These are phyloP conservation scores for Pocillopora grandis DNA, from an alignment of 92 coral and sea anemone genomes.

Conservation along the genomic window DNA sequence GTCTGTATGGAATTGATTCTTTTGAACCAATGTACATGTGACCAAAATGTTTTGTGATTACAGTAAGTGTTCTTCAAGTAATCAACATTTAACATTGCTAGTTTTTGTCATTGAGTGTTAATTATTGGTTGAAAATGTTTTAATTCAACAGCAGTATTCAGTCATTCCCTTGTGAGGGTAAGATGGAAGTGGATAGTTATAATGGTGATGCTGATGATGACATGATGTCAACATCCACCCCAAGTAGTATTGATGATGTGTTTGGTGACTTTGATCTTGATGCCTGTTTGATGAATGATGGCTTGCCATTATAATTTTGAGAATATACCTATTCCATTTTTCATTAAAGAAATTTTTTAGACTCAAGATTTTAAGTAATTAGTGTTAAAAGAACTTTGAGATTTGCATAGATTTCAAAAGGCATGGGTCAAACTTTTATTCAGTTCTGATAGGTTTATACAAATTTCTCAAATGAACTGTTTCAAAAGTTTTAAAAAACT, in stretches of 20 bases:
- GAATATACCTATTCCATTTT: no score
- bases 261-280: constrained; percentile 79
- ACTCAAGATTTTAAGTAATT: no score
- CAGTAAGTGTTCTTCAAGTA: not conserved
- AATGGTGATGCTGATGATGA: constrained; percentile 49
- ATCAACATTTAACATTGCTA: no score
- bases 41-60: no score
- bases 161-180: constrained; percentile 39
- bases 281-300: constrained; percentile 78
- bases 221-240: constrained; percentile 46
- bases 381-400: no score
- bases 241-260: constrained; percentile 74
- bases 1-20: not conserved
- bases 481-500: no score
- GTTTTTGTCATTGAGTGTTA: not conserved
- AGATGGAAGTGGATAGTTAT: constrained; percentile 51
- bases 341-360: no score
- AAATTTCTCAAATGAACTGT: no score
- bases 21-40: not conserved
- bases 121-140: not conserved
- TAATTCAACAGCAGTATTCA: constrained; percentile 47
- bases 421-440: no score
- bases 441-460: no score
- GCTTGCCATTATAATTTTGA: constrained; percentile 60
- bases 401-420: no score